These are phyloP conservation scores for Isaurus tuberculatus DNA, from an alignment of 92 coral and sea anemone genomes.

Conservation along the genomic window DNA sequence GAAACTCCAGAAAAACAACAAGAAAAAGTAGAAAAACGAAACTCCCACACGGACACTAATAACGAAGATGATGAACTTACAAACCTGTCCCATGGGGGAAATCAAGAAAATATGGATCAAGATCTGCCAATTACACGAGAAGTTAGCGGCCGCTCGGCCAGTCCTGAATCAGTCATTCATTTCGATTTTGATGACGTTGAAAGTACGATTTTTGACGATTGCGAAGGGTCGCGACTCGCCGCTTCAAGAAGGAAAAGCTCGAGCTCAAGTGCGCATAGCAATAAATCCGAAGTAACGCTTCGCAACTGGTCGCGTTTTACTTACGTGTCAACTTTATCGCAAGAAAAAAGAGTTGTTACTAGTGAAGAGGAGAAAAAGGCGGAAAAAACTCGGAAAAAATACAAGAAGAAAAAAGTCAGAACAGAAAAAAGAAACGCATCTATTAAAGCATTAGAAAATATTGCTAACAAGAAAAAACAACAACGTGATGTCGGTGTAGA, in stretches of 20 bases:
- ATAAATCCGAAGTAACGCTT: conserved; percentile 54
- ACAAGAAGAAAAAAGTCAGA: conserved; percentile 43
- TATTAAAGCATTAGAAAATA: conserved; percentile 14
- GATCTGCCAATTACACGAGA: conserved; percentile 51
- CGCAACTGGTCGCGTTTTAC: conserved; percentile 59
- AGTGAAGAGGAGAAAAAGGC: conserved; percentile 25
- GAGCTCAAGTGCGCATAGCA: conserved; percentile 44
- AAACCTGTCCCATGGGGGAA: background rate
- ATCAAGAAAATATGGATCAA: conserved; percentile 25
- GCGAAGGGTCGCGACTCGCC: conserved; percentile 46
- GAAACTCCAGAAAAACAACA: conserved; percentile 27
- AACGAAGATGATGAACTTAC: background rate
- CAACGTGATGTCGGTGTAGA: background rate
- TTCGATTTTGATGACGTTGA: conserved; percentile 74
- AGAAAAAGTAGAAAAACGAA: conserved; percentile 46
- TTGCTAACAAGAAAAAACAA: background rate
- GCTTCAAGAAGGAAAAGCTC: conserved; percentile 27
- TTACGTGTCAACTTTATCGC: conserved; percentile 23
- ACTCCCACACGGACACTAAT: conserved; percentile 28
- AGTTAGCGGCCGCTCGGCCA: conserved; percentile 85
- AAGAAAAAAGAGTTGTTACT: background rate
- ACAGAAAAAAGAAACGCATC: conserved; percentile 24
- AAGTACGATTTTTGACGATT: conserved; percentile 68
- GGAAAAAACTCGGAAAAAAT: conserved; percentile 30
- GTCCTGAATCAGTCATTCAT: conserved; percentile 65